phyloP scores from a whole-genome alignment of 2,888 invertebrate species.

The Zeuzera pyrina region DNA sequence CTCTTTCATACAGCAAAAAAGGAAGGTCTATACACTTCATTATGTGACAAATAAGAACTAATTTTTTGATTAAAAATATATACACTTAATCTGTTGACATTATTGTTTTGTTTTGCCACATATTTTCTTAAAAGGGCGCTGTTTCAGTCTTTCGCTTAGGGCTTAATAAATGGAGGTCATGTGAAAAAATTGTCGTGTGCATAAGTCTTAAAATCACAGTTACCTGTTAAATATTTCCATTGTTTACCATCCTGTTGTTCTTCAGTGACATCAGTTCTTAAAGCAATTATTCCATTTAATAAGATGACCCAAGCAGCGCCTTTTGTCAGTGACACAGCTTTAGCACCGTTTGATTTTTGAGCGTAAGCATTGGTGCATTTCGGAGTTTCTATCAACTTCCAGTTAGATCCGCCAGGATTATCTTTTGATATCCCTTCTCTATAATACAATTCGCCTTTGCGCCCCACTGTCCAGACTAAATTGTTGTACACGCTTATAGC shows the following conservation, averaged over 20 bases:
- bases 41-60: too few relatives aligned
- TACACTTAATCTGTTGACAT: too few relatives aligned
- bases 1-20: too few relatives aligned
- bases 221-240: slow-evolving; percentile 80
- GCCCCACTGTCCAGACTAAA: slow-evolving; percentile 88
- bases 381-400: slow-evolving; percentile 85
- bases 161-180: too few relatives aligned
- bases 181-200: too few relatives aligned
- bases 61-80: too few relatives aligned
- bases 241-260: slow-evolving; percentile 87
- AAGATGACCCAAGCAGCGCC: slow-evolving; percentile 88
- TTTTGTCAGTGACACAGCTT: slow-evolving; percentile 81
- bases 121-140: too few relatives aligned
- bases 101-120: too few relatives aligned
- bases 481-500: slow-evolving; percentile 82
- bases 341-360: slow-evolving; percentile 67
- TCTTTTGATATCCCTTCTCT: slow-evolving; percentile 81
- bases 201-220: too few relatives aligned
- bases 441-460: slow-evolving; percentile 88
- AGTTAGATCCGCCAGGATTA: slow-evolving; percentile 78
- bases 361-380: slow-evolving; percentile 39
- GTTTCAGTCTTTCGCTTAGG: too few relatives aligned
- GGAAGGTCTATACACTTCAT: too few relatives aligned
- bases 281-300: slow-evolving; percentile 79
- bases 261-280: slow-evolving; percentile 83